Evolutionary conservation across 2,797 vertebrate species (phyloP).

Genomic region (Alauda arvensis): DNA sequence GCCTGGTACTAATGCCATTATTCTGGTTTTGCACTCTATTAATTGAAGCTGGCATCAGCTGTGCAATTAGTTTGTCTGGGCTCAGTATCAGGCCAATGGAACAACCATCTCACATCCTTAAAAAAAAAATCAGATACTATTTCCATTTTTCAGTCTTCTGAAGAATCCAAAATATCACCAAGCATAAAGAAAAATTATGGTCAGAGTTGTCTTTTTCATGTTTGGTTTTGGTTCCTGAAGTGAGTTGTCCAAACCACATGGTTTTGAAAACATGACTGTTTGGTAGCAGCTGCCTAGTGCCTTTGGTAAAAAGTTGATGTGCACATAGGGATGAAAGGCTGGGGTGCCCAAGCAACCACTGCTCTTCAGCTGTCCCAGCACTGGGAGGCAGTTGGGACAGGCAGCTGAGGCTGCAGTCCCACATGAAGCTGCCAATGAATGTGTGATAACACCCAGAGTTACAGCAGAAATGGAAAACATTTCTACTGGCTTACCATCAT

Average conservation of each 20-base stretch:
- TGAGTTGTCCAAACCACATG: neutral
- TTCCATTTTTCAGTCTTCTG: neutral
- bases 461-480: neutral
- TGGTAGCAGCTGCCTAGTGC: neutral
- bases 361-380: neutral
- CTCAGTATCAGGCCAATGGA: neutral
- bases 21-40: neutral
- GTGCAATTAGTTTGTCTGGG: neutral
- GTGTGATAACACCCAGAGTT: neutral
- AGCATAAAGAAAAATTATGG: neutral
- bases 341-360: neutral
- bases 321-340: neutral
- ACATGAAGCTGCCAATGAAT: neutral
- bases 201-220: neutral
- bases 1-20: neutral
- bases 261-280: neutral
- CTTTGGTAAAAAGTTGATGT: neutral
- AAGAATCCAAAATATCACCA: neutral
- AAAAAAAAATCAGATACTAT: neutral
- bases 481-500: neutral
- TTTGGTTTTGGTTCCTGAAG: neutral
- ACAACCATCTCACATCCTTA: neutral
- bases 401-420: neutral
- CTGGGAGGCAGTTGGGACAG: fast-evolving
- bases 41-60: neutral